Conservation (phyloP, 2,888 invertebrate species). For the Drosophila anomalata region DNA sequence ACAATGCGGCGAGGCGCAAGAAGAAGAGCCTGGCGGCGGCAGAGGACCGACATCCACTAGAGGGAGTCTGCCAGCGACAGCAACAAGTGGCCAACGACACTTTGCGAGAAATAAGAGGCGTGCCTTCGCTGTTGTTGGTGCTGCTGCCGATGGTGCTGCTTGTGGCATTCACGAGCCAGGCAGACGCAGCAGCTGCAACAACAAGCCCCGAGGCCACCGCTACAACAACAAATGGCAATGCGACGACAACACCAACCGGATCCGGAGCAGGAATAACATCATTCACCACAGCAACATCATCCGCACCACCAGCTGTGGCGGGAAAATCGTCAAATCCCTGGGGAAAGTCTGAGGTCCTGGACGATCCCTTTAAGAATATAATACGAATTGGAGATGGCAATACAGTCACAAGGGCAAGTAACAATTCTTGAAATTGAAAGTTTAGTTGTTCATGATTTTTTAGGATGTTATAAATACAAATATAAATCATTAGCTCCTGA, state of each 20-base stretch:
- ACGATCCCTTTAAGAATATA: conserved; percentile 74
- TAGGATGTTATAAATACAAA: too few relatives aligned
- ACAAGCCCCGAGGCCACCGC: conserved; percentile 41
- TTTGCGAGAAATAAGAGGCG: conserved; percentile 40
- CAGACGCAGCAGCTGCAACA: conserved; percentile 42
- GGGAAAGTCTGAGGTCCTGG: conserved; percentile 41
- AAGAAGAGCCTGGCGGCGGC: conserved; percentile 58
- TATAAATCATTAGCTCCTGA: too few relatives aligned
- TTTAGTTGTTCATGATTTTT: too few relatives aligned
- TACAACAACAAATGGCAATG: conserved; percentile 36
- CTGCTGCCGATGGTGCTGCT: conserved; percentile 58
- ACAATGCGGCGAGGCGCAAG: conserved; percentile 77
- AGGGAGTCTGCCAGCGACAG: conserved; percentile 49
- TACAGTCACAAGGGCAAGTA: conserved; percentile 80
- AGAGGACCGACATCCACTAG: conserved; percentile 24
- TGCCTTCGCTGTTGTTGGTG: conserved; percentile 38
- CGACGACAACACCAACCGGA: conserved; percentile 41
- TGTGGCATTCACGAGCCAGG: conserved; percentile 62
- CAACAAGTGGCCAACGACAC: conserved; percentile 62
- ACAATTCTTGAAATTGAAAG: not conserved
- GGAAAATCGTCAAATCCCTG: conserved; percentile 27
- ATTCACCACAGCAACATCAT: conserved; percentile 14
- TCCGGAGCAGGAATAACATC: conserved; percentile 4
- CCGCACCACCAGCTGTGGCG: conserved; percentile 33
- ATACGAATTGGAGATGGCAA: conserved; percentile 82